Conservation (phyloP, 2,797 vertebrate species). For the Pangasius larnaudii region DNA sequence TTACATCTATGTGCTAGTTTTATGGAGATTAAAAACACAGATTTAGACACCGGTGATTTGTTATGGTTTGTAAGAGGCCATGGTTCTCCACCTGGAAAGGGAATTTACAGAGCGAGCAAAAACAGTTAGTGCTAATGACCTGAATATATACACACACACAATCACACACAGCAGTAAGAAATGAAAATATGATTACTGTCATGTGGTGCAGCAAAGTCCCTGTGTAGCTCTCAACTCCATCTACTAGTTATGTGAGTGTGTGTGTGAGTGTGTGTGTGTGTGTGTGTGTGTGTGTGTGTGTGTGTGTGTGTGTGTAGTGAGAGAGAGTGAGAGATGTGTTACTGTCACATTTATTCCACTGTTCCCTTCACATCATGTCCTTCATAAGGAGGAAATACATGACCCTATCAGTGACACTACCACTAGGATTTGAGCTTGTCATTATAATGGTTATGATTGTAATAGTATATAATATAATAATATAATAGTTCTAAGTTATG, state of each 20-base stretch:
- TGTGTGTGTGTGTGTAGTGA: too few relatives aligned
- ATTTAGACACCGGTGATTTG: slow-evolving; percentile 6
- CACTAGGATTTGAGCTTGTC: not conserved
- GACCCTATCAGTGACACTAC: not conserved
- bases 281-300: too few relatives aligned
- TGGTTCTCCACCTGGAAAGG: slow-evolving; percentile 14
- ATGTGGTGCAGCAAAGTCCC: slow-evolving; percentile 13
- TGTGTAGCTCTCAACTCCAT: slow-evolving; percentile 11
- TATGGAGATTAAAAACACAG: slow-evolving; percentile 15
- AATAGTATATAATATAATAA: not conserved
- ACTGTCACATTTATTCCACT: slow-evolving; percentile 35
- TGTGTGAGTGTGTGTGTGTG: too few relatives aligned
- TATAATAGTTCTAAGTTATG: not conserved
- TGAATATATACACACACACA: not conserved
- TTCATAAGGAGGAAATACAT: not conserved
- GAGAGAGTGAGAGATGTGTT: not conserved
- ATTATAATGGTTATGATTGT: not conserved
- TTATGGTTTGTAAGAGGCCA: slow-evolving; percentile 16
- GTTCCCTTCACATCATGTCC: not conserved
- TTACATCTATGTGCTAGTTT: not conserved
- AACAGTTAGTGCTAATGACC: not conserved
- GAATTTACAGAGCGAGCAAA: not conserved
- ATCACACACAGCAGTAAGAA: slow-evolving; percentile 3
- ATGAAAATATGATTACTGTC: slow-evolving; percentile 26
- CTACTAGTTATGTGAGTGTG: not conserved